Conservation (phyloP, 2,888 invertebrate genomes). For the Ormyrus pomaceus region DNA sequence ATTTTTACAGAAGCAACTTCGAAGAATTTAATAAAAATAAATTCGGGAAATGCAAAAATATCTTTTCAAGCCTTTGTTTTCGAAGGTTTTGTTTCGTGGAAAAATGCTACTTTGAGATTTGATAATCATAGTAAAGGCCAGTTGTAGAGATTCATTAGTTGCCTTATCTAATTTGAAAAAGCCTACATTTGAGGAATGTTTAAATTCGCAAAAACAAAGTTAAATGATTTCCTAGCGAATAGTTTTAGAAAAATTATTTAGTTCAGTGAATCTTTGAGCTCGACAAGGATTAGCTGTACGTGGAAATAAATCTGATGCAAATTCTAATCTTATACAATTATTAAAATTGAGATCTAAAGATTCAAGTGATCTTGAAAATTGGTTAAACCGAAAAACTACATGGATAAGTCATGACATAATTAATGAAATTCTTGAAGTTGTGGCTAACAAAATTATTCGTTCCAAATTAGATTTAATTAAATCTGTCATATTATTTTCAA, state of each 20-base stretch:
- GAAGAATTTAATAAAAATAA: background rate
- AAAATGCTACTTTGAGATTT: background rate
- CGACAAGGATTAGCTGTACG: background rate
- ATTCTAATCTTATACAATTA: background rate
- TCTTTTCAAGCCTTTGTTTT: background rate
- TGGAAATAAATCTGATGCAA: background rate
- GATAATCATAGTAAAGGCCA: background rate
- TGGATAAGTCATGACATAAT: background rate
- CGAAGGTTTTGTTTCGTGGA: background rate
- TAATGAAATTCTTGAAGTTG: background rate
- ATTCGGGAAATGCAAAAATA: background rate
- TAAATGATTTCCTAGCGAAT: background rate
- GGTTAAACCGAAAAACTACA: background rate
- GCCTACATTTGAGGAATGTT: background rate
- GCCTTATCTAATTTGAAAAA: background rate
- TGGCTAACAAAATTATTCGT: background rate
- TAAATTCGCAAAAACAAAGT: background rate
- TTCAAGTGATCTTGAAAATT: background rate
- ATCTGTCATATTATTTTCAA: conserved; percentile 11
- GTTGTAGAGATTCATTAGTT: background rate
- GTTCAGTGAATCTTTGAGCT: background rate
- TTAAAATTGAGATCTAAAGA: background rate
- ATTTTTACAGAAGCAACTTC: background rate
- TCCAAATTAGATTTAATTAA: conserved; percentile 21
- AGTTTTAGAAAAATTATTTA: background rate